Base-by-base conservation (phyloP, 2,113 vertebrate species). In the Mionectes macconnelli region DNA sequence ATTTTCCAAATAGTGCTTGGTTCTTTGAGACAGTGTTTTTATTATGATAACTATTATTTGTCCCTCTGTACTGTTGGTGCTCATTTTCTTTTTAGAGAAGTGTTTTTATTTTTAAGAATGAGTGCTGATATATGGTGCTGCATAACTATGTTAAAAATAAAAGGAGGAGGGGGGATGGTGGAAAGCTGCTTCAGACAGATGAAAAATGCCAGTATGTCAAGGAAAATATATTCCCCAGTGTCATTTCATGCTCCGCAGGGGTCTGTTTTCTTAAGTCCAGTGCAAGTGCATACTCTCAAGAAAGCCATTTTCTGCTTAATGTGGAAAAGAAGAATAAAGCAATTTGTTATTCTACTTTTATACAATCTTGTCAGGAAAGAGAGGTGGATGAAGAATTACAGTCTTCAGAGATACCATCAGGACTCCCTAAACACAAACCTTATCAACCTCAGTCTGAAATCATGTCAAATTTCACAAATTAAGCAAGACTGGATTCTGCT, bases 181-280 rank as follows among this genome's bases (percentile, higher is more conserved):
- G 40, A 76, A 28, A 83, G 60, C 66, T 94, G 79, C 80, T 62
- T 84, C 52, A 95, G 69, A 91, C 52, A 82, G 74, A 97, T 96
- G 92, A 97, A 95, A 96, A 97, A 96, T 97, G 69, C 81, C 74
- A 66, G 40, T 85, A n/a, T 66, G 49, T 91, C 81, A 92, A 93
- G 70, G 90, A 95, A 96, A 97, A 95, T 95, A 63, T 94, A 96
- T 96, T 97, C 93, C 84, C 89, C 49, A 37, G 85, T 89, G 93
- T 96, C 88, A 97, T 97, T 97, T 97, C 91, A 91, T 93, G 94
- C 96, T 96, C 95, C 6, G 3, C 83, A 91, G 97, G 96, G 96
- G 94, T 96, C 87, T 93, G 56, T 96, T 96, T 97, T 92, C 90
- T 89, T 49, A 78, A 97, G 94, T 87, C 94, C 89, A 89, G 84